These are phyloP conservation scores for Campylorhamphus procurvoides DNA, from an alignment of 2,113 vertebrate genomes.

Conservation along the genomic window DNA sequence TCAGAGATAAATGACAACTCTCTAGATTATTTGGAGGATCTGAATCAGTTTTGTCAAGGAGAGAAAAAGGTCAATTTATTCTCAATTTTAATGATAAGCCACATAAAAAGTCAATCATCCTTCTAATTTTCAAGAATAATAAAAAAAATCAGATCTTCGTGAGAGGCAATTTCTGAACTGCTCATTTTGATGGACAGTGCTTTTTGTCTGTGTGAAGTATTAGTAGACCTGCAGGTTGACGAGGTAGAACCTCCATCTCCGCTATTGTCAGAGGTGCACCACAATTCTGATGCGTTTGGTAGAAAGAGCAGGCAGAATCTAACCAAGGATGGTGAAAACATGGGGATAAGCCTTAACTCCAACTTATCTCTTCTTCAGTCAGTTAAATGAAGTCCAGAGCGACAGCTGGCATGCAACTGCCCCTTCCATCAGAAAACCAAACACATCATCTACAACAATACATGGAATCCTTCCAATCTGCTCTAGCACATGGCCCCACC, in stretches of 20 bases:
- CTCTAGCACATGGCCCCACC: background rate
- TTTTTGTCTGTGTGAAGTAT: background rate
- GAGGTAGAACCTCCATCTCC: background rate
- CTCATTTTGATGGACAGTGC: background rate
- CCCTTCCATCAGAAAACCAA: background rate
- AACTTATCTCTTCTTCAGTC: background rate
- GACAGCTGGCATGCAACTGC: background rate
- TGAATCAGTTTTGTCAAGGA: background rate
- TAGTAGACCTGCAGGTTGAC: background rate
- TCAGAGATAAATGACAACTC: background rate
- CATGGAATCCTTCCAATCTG: background rate
- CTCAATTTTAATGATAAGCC: background rate
- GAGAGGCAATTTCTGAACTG: background rate
- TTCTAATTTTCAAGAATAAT: background rate
- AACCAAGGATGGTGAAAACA: background rate
- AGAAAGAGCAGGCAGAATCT: background rate
- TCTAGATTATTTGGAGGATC: background rate
- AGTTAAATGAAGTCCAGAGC: background rate
- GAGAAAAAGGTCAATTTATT: background rate
- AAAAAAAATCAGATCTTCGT: background rate
- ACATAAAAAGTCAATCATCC: background rate
- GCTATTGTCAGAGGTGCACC: fast-evolving
- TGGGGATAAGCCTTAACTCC: background rate
- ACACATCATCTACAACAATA: background rate
- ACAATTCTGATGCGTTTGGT: fast-evolving